Evolutionary conservation across 2,797 vertebrate species (phyloP), one percentile per base, ranked within the genome.

Genomic region (Triplophysa bombifrons): DNA sequence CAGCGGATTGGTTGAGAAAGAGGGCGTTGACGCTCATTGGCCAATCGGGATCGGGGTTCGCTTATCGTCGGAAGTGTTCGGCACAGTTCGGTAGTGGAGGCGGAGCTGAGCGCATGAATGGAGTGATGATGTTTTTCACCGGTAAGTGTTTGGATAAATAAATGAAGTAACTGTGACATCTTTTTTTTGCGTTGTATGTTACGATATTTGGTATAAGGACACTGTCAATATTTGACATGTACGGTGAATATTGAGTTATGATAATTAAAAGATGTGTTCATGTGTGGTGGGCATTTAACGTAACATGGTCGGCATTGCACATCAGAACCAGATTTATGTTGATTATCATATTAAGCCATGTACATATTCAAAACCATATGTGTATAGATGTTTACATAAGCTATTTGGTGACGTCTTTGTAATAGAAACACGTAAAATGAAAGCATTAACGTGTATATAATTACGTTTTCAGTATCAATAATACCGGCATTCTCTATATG

Each of bases 91-190:
- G 48, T 2, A 55, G 30, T n/a, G 70, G 61, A 56, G 69, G 69
- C 48, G 61, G 68, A 51, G 76, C 55, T n/a, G 17, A 14, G 19
- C 72, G 25, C n/a, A 64, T 67, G 70, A 72, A 56, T 46, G 69
- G 16, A 17, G 13, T 71, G 76, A 70, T 64, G 66, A 67, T 66
- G 55, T 65, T 79, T 48, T 65, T 4, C 38, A 73, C 77, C 77
- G 77, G 77, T 79, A 50, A 79, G 70, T 66, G 60, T 79, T 73
- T 78, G 30, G 58, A 69, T 63, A 78, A 63, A 69, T 38, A 71
- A 53, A 53, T 25, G 2, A 38, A 63, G 48, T 8, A 30, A 10
- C n/a, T n/a, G 16, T 13, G 64, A 20, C 46, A 20, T 0, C 10
- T 20, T 56, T 64, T 64, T 63, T 4, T 48, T 17, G 11, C 20